phyloP scores from a whole-genome alignment of 2,113 vertebrate species.

The Lepus americanus region DNA sequence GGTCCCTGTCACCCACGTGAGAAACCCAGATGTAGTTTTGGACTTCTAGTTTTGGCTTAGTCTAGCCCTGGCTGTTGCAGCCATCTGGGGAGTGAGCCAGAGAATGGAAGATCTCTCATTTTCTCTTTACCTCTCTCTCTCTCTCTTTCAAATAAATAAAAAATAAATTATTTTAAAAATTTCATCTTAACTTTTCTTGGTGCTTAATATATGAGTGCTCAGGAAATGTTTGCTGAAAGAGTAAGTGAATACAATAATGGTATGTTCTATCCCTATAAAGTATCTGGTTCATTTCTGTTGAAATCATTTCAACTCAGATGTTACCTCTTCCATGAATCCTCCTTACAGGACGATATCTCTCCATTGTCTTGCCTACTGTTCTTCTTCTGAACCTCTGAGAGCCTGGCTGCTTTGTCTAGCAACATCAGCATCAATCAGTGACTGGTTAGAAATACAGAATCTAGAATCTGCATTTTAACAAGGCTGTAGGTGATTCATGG shows the following conservation, averaged over 20 bases:
- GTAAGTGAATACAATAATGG: neutral
- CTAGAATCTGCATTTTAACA: neutral
- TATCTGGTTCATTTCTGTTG: neutral
- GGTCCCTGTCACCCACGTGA: too few relatives aligned
- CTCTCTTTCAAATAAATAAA: too few relatives aligned
- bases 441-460: neutral
- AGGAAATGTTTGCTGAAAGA: neutral
- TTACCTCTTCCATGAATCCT: neutral
- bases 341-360: neutral
- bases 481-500: neutral
- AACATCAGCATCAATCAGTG: neutral
- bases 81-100: too few relatives aligned
- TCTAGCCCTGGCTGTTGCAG: too few relatives aligned
- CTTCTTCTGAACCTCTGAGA: neutral
- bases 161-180: neutral
- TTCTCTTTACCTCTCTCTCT: too few relatives aligned
- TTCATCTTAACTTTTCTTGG: neutral
- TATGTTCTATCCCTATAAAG: neutral
- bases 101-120: too few relatives aligned
- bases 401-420: neutral
- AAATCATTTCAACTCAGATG: neutral
- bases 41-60: too few relatives aligned
- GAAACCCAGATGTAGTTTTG: too few relatives aligned
- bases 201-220: neutral
- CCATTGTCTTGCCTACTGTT: neutral